Evolutionary conservation across 2,888 invertebrate species (phyloP).

Genomic region (Mantis religiosa): DNA sequence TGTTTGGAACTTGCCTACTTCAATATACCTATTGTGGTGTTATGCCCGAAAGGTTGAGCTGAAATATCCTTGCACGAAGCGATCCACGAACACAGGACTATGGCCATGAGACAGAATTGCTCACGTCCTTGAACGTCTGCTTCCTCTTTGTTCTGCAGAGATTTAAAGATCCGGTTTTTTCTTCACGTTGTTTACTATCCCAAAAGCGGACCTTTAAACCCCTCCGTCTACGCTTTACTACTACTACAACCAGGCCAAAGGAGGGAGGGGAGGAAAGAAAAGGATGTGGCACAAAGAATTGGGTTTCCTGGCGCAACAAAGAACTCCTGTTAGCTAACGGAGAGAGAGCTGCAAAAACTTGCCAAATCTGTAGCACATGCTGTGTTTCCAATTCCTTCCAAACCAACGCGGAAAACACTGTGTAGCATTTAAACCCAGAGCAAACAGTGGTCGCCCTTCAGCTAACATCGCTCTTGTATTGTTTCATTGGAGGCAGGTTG

Average conservation of each 20-base stretch:
- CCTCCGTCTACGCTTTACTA: neutral
- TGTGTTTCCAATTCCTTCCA: no score
- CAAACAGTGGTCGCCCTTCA: no score
- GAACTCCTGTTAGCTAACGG: neutral
- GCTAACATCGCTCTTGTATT: no score
- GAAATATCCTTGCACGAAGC: no score
- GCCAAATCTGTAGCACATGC: neutral
- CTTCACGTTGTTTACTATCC: neutral
- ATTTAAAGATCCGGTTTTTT: neutral
- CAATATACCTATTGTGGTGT: no score
- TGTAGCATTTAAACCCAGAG: no score
- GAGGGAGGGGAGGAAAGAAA: neutral
- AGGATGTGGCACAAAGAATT: neutral
- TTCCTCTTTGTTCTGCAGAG: neutral
- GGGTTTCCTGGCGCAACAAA: neutral
- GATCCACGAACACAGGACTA: neutral
- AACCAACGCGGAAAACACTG: no score
- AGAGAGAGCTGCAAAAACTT: neutral
- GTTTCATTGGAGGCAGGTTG: no score
- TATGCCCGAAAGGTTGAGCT: no score
- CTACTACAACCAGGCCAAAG: neutral
- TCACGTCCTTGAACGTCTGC: neutral
- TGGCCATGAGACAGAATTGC: neutral
- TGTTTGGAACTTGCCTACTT: no score
- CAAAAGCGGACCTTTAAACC: constrained; percentile 2